Base-by-base conservation (phyloP, 2,888 invertebrate genomes). In the Dyspetes luteomarginatus region DNA sequence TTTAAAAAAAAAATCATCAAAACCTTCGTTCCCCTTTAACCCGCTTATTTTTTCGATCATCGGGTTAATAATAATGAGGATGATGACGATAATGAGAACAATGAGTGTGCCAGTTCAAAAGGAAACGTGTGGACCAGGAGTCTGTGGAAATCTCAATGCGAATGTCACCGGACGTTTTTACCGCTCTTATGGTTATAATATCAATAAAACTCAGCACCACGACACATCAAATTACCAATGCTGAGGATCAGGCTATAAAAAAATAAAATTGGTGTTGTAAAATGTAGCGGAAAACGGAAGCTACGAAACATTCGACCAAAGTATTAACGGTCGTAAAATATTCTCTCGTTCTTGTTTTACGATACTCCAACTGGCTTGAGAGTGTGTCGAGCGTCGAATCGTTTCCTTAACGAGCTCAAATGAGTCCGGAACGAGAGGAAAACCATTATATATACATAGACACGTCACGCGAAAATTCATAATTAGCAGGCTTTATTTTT, bases 1-100 rank as follows among this genome's bases (percentile, higher is more conserved):
- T 36, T 17, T 48, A 5, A 48, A 48, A 48, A 15, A 48, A 5
- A 15, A 5, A 17, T 48, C 48, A 17, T n/a, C 5, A 15, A 3
- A 15, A 48, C 48, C 48, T 17, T 48, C 1, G 12, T 36, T 36
- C 36, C 12, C 12, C 36, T 7, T 36, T 36, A 12, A 12, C 12
- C 9, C 48, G 48, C 3, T 48, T 3, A 48, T 15, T 48, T 48
- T 48, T 15, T 15, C 5, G 12, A 62, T 4, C 5, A 62, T n/a
- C 12, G 22, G 12, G 15, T 58, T 30, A 9, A 71, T 58, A 15
- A 58, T 60, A 48, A 58, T 50, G 26, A 58, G 3, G 48, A 15
- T 71, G 30, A 69, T 50, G 26, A 58, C 15, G 48, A 15, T 71
- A 48, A 69, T 69, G 56, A 56, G 56, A 69, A 69, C 28, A 41